Evolutionary conservation across 1,140 invertebrate species (phyloP).

Genomic region (Hycleus phaleratus): DNA sequence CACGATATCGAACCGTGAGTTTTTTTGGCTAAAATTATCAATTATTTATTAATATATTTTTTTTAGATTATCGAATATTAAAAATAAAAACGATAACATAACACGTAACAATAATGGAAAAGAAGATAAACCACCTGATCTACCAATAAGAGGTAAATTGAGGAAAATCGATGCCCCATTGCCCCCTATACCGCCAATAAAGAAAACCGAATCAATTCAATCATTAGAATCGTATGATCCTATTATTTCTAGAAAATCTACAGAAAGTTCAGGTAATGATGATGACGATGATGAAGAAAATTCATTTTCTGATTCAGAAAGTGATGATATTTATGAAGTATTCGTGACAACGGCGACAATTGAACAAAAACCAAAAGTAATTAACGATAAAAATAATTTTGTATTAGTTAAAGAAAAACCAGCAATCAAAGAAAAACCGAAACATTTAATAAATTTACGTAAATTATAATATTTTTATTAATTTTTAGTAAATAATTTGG

Average conservation of each 20-base stretch:
- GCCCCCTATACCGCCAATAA: neutral
- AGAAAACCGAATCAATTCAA: neutral
- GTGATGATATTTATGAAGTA: neutral
- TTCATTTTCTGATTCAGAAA: neutral
- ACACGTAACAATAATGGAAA: no score
- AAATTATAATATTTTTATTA: neutral
- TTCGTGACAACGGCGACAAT: neutral
- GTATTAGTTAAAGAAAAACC: neutral
- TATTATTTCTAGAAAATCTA: neutral
- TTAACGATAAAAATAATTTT: neutral
- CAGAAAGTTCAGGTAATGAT: neutral
- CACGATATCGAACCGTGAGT: neutral
- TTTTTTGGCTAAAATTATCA: neutral
- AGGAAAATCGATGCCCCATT: neutral
- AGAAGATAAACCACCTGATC: neutral
- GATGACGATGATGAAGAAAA: no score
- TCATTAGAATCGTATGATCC: neutral
- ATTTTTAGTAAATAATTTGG: neutral
- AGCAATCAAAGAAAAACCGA: slow-evolving; percentile 2
- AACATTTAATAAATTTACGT: neutral
- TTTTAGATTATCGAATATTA: neutral
- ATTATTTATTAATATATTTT: neutral
- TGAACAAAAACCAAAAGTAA: neutral
- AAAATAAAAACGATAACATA: neutral
- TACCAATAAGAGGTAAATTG: neutral